These are phyloP conservation scores for Prochilodus magdalenae DNA, from an alignment of 2,113 vertebrate genomes.

Conservation along the genomic window DNA sequence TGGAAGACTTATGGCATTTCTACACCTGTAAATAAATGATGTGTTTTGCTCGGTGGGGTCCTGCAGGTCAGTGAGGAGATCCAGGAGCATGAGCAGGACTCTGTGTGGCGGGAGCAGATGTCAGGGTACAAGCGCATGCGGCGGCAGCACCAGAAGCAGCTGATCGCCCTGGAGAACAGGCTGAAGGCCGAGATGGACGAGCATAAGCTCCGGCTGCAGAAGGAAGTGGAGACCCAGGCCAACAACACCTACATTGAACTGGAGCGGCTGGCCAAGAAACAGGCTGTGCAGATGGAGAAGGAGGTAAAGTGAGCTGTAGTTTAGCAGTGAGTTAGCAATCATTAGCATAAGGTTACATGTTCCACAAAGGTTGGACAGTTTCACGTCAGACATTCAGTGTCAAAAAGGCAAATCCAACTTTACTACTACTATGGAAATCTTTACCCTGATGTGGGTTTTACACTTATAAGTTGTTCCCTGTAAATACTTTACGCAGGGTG, in stretches of 20 bases:
- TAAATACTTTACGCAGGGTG: no score
- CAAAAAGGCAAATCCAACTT: not conserved
- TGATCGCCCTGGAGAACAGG: conserved; percentile 99
- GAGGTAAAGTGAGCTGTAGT: conserved; percentile 81
- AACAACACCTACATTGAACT: conserved; percentile 99
- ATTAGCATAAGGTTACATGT: not conserved
- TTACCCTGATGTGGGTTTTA: no score
- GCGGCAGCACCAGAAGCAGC: conserved; percentile 99
- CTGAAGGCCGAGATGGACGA: conserved; percentile 99
- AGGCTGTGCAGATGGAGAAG: conserved; percentile 90
- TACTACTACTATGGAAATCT: no score
- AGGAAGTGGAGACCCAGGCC: conserved; percentile 98
- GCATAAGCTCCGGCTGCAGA: conserved; percentile 98
- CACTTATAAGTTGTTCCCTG: no score
- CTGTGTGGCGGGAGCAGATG: conserved; percentile 99
- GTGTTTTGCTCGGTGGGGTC: not conserved
- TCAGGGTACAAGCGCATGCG: conserved; percentile 99
- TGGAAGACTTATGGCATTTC: not conserved
- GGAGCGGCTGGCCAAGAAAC: conserved; percentile 98
- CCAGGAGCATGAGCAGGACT: conserved; percentile 99
- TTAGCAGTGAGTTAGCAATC: not conserved
- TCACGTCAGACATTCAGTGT: not conserved
- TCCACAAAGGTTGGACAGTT: not conserved
- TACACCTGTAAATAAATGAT: not conserved
- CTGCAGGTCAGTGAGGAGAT: conserved; percentile 80